These are phyloP conservation scores for Camelus dromedarius DNA, from an alignment of 2,113 vertebrate genomes.

Conservation along the genomic window DNA sequence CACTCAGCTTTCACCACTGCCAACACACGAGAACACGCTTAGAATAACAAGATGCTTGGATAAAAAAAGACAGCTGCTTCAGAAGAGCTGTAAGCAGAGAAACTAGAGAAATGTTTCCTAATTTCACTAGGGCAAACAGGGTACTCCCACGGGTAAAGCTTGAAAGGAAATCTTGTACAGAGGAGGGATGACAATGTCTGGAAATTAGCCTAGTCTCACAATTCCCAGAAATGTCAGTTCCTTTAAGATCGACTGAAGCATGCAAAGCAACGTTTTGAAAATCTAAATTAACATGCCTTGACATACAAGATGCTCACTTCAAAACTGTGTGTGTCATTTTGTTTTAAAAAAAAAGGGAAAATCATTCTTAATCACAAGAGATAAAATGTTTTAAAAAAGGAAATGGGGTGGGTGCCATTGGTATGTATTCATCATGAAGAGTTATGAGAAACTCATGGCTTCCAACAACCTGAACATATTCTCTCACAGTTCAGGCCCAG, in stretches of 20 bases:
- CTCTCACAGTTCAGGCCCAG: background rate
- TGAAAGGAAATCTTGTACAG: background rate
- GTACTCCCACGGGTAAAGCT: background rate
- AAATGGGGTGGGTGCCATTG: background rate
- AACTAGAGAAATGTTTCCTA: background rate
- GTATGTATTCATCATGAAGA: background rate
- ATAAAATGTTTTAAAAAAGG: background rate
- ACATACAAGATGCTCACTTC: background rate
- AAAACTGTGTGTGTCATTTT: background rate
- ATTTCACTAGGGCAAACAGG: background rate
- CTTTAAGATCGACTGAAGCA: slow-evolving; percentile 10
- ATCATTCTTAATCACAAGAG: slow-evolving; percentile 40
- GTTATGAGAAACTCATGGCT: background rate
- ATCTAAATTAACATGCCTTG: slow-evolving; percentile 1
- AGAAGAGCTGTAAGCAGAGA: background rate
- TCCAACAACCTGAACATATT: background rate
- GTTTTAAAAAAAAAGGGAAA: background rate
- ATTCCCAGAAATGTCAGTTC: slow-evolving; percentile 32
- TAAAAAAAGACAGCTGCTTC: background rate
- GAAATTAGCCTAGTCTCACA: background rate
- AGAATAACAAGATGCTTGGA: background rate
- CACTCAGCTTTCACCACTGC: background rate
- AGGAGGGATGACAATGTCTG: background rate
- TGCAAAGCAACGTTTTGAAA: slow-evolving; percentile 37
- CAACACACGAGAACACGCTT: background rate